Conservation (phyloP, 2,888 invertebrate genomes). For the Oligia latruncula region DNA sequence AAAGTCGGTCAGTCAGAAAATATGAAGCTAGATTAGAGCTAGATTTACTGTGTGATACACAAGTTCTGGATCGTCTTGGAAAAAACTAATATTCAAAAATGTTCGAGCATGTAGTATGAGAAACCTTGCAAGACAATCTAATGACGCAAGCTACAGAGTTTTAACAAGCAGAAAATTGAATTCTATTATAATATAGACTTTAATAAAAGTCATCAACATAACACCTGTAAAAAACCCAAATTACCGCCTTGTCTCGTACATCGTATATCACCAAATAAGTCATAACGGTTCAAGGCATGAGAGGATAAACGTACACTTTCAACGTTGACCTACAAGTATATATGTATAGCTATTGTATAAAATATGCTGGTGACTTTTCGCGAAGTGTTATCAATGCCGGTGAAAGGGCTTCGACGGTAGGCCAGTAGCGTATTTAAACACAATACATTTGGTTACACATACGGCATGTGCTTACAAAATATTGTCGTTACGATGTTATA, state of each 20-base stretch:
- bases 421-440: slow-evolving; percentile 43
- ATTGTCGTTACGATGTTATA: slow-evolving; percentile 19
- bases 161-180: not conserved
- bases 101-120: not conserved
- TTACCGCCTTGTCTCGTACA: slow-evolving; percentile 25
- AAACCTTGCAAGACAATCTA: not conserved
- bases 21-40: no score
- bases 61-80: not conserved
- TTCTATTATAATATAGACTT: not conserved
- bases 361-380: slow-evolving; percentile 59
- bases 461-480: slow-evolving; percentile 36
- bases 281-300: slow-evolving; percentile 62
- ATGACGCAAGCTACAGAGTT: not conserved
- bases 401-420: slow-evolving; percentile 62
- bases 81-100: not conserved
- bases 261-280: slow-evolving; percentile 49
- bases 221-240: slow-evolving; percentile 20
- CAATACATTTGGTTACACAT: slow-evolving; percentile 47
- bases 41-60: not conserved
- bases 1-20: no score
- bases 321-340: slow-evolving; percentile 65
- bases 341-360: slow-evolving; percentile 41
- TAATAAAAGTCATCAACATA: slow-evolving; percentile 18
- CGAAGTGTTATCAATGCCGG: slow-evolving; percentile 64
- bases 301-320: slow-evolving; percentile 60